Conservation (phyloP, 2,113 vertebrate species). For the Cygnus buccinator region DNA sequence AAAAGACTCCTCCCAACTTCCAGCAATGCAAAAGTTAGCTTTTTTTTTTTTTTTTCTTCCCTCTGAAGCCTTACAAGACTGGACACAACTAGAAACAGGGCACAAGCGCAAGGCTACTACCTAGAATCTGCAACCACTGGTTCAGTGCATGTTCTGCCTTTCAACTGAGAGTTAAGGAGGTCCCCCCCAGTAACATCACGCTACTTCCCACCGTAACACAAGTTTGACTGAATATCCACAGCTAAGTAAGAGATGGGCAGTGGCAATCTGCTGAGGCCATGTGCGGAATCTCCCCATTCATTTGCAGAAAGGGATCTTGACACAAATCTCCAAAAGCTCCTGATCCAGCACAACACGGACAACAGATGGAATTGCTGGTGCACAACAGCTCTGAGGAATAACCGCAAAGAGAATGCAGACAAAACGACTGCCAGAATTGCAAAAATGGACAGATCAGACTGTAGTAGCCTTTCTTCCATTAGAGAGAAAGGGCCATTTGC, state of each 20-base stretch:
- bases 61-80: background rate
- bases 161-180: background rate
- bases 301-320: background rate
- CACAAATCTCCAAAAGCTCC: background rate
- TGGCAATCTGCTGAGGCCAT: background rate
- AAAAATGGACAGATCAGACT: background rate
- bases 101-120: background rate
- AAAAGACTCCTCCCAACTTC: background rate
- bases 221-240: background rate
- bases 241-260: background rate
- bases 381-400: background rate
- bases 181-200: rapidly evolving
- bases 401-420: background rate
- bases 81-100: background rate
- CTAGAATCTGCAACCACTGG: background rate
- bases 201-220: background rate
- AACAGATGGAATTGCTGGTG: background rate
- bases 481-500: background rate
- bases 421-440: background rate
- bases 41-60: background rate
- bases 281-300: background rate
- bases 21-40: background rate
- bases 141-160: background rate
- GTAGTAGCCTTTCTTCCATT: background rate
- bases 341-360: background rate